phyloP scores from a whole-genome alignment of 2,888 invertebrate species.

The Geotrupes spiniger region DNA sequence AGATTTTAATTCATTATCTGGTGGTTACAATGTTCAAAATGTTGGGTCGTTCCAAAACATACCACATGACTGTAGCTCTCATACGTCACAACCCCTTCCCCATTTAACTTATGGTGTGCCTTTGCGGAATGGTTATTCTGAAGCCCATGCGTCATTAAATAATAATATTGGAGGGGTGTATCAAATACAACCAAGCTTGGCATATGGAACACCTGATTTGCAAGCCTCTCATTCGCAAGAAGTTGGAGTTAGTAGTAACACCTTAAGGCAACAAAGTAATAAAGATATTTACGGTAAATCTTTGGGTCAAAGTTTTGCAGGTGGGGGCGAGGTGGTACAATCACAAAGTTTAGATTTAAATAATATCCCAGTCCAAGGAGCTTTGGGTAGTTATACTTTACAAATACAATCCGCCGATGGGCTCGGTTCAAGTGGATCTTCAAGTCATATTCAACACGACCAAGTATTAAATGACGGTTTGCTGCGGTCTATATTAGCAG shows the following conservation, averaged over 20 bases:
- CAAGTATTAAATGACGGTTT: constrained; percentile 76
- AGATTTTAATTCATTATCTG: constrained; percentile 9
- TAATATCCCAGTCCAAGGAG: constrained; percentile 57
- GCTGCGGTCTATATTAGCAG: constrained; percentile 75
- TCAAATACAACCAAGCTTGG: constrained; percentile 40
- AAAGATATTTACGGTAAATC: constrained; percentile 40
- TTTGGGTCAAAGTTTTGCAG: constrained; percentile 43
- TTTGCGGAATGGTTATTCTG: constrained; percentile 55
- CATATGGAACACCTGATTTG: constrained; percentile 44
- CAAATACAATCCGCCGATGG: constrained; percentile 73
- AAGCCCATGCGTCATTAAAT: constrained; percentile 55
- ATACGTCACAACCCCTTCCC: constrained; percentile 41
- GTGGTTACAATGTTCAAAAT: constrained; percentile 17
- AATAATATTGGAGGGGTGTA: constrained; percentile 53
- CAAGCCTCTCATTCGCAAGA: constrained; percentile 43
- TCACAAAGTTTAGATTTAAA: constrained; percentile 47
- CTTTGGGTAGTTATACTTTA: constrained; percentile 66
- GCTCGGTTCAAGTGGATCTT: constrained; percentile 44
- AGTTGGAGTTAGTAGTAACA: constrained; percentile 27
- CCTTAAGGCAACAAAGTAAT: constrained; percentile 25
- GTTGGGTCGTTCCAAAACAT: constrained; percentile 16
- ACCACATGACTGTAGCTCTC: constrained; percentile 41
- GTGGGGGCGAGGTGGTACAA: constrained; percentile 44
- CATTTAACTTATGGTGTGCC: constrained; percentile 48
- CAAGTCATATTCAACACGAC: constrained; percentile 63